A percentile compares a stretch with the other conserved stretches of the same genome.
These are phyloP conservation scores for Xenops minutus DNA, from an alignment of 2,797 vertebrate genomes.

Conservation along the genomic window DNA sequence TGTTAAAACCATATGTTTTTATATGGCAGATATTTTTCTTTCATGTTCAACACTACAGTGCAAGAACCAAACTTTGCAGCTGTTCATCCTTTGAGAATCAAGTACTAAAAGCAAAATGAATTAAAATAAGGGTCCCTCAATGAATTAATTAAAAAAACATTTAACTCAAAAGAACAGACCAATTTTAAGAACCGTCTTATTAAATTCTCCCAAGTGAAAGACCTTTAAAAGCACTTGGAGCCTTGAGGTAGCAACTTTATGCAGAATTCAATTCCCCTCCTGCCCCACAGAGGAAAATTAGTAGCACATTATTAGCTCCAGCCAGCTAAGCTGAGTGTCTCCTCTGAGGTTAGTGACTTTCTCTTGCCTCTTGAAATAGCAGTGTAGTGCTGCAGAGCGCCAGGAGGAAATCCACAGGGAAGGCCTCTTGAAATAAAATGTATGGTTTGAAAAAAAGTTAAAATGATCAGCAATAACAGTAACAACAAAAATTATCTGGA, in stretches of 20 bases:
- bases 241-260: slow-evolving; percentile 84
- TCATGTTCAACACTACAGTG: slow-evolving; percentile 61
- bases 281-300: slow-evolving; percentile 65
- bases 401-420: slow-evolving; percentile 70
- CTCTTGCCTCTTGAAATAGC: slow-evolving; percentile 56
- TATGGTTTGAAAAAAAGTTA: slow-evolving; percentile 43
- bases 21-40: slow-evolving; percentile 57
- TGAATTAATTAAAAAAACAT: slow-evolving; percentile 35
- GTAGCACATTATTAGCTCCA: slow-evolving; percentile 65
- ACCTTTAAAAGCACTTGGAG: slow-evolving; percentile 79
- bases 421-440: slow-evolving; percentile 73
- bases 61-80: slow-evolving; percentile 64
- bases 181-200: slow-evolving; percentile 57
- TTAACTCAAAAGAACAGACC: slow-evolving; percentile 63
- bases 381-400: slow-evolving; percentile 69
- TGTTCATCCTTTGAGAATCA: slow-evolving; percentile 69
- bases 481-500: slow-evolving; percentile 50
- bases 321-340: slow-evolving; percentile 67
- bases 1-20: slow-evolving; percentile 60
- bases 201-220: slow-evolving; percentile 74
- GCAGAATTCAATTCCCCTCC: slow-evolving; percentile 73
- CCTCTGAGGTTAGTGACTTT: slow-evolving; percentile 61
- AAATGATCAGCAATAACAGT: slow-evolving; percentile 43
- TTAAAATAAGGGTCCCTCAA: slow-evolving; percentile 70
- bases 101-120: slow-evolving; percentile 64